Base-by-base conservation (phyloP, 35 echinoderm and acorn worm species). In the Amphiura filiformis region DNA sequence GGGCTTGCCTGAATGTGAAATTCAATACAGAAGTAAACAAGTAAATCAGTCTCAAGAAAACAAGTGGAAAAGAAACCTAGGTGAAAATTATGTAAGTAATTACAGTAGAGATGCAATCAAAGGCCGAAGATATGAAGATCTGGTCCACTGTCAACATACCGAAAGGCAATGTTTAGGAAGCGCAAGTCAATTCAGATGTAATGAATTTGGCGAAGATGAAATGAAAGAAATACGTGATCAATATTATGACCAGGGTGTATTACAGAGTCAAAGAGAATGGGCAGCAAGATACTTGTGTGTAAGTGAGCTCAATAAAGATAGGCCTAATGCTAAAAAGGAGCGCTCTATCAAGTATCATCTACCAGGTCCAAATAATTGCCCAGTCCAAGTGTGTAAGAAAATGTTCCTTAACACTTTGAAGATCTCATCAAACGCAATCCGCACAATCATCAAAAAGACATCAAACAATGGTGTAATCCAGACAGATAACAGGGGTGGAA, bases 181-280 rank as follows among this genome's bases (percentile, higher is more conserved):
- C n/a, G n/a, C n/a, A n/a, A n/a, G n/a, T n/a, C n/a, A 79, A 32
- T 32, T 79, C 1, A 79, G 34, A 35, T 79, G 77, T 18, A 35
- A 31, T 32, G 37, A 79, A 35, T 79, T 79, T 79, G 77, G 37
- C 37, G 77, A 79, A 9, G 32, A 79, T 31, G 77, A 7, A 79
- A 36, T 79, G 20, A 79, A 79, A 36, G 22, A 31, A 35, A 35
- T 30, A 79, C 33, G 77, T 35, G 31, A 79, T 18, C 32, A 79
- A 15, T 79, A 35, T 36, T 79, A 79, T 79, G 77, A 79, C 33
- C 18, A 18, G 37, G 41, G 49, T 12, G 40, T 30, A 26, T 78
- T 87, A 38, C n/a, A 26, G 14, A 30, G 36, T 77, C 76, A 87
- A n/a, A 87, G 76, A 42, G 76, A 87, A 38, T 87, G 75, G 64